Evolutionary conservation across 2,888 invertebrate genomes (phyloP).

Genomic region (Atherix ibis): DNA sequence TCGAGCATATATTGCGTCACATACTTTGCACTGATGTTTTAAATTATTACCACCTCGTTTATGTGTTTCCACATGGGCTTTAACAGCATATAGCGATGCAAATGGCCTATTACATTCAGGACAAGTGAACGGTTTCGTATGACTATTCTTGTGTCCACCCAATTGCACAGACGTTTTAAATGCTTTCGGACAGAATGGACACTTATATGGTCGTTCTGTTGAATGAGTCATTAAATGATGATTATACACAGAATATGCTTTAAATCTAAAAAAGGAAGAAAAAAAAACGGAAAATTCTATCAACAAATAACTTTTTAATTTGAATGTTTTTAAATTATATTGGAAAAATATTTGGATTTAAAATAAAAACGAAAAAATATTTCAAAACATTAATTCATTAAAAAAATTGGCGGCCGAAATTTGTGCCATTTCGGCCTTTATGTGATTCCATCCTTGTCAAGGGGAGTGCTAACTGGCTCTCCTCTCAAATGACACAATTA

Average conservation of each 20-base stretch:
- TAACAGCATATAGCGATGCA: slow-evolving; percentile 59
- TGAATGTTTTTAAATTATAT: too few species aligned
- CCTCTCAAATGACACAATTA: slow-evolving; percentile 86
- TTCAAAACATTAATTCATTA: background rate
- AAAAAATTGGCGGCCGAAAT: slow-evolving; percentile 19
- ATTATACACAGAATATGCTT: slow-evolving; percentile 63
- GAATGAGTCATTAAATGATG: slow-evolving; percentile 63
- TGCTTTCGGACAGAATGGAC: slow-evolving; percentile 59
- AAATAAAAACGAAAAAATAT: background rate
- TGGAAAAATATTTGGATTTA: too few species aligned
- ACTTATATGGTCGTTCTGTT: slow-evolving; percentile 57
- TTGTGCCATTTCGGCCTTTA: slow-evolving; percentile 32
- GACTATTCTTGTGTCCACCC: slow-evolving; percentile 65
- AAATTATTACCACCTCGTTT: slow-evolving; percentile 46
- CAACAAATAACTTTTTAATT: background rate
- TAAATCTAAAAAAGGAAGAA: slow-evolving; percentile 44
- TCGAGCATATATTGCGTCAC: slow-evolving; percentile 63
- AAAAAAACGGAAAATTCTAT: slow-evolving; percentile 4
- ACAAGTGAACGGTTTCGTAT: slow-evolving; percentile 65
- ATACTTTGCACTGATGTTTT: slow-evolving; percentile 50
- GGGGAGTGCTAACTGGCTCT: slow-evolving; percentile 94
- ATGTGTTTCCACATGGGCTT: slow-evolving; percentile 61
- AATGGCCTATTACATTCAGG: slow-evolving; percentile 63
- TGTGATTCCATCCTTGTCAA: slow-evolving; percentile 87
- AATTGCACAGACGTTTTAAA: slow-evolving; percentile 68